Evolutionary conservation across 2,888 invertebrate species (phyloP).

Genomic region (Cloeon dipterum): DNA sequence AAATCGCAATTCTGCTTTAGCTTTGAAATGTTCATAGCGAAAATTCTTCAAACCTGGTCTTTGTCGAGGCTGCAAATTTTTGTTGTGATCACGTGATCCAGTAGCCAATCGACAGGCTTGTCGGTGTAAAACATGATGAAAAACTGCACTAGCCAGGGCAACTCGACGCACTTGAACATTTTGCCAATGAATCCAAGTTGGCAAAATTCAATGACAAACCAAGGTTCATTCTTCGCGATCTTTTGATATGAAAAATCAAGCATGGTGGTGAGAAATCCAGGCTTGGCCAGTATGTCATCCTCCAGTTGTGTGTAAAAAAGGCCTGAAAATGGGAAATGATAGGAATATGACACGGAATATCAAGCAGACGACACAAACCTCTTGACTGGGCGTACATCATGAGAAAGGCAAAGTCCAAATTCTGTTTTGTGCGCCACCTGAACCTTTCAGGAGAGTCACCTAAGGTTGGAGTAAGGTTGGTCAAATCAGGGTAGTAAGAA

Average conservation of each 20-base stretch:
- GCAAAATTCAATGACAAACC: constrained; percentile 87
- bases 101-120: constrained; percentile 91
- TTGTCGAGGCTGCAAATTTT: constrained; percentile 72
- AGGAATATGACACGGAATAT: no score
- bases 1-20: background rate
- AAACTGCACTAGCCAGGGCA: constrained; percentile 72
- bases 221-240: constrained; percentile 46
- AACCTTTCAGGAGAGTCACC: constrained; percentile 70
- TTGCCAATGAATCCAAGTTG: constrained; percentile 88
- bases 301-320: constrained; percentile 82
- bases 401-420: constrained; percentile 76
- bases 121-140: constrained; percentile 89
- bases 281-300: constrained; percentile 79
- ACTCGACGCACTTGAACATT: constrained; percentile 71
- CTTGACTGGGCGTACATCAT: constrained; percentile 83
- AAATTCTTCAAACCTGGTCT: constrained; percentile 24
- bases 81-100: constrained; percentile 71
- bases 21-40: no score
- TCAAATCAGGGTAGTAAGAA: constrained; percentile 72
- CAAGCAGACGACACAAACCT: no score
- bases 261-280: constrained; percentile 63
- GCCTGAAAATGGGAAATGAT: no score
- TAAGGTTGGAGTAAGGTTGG: constrained; percentile 48
- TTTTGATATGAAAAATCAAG: constrained; percentile 60
- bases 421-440: constrained; percentile 86